phyloP scores from a whole-genome alignment of 1,140 invertebrate species.

The Ceratina japonica region DNA sequence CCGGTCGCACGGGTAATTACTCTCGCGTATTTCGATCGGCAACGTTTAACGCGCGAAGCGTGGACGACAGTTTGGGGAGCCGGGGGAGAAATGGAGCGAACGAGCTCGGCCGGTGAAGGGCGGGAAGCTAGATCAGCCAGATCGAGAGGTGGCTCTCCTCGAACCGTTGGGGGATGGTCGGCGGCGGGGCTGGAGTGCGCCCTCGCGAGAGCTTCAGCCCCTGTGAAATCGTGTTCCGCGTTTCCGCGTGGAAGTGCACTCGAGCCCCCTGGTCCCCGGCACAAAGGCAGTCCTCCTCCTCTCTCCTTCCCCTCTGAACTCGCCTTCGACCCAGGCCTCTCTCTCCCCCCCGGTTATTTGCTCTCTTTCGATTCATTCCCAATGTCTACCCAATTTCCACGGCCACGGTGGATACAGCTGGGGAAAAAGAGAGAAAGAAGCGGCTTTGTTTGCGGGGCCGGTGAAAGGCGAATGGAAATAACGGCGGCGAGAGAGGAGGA shows the following conservation, averaged over 20 bases:
- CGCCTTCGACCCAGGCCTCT: constrained; percentile 3
- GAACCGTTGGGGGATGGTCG: constrained; percentile 23
- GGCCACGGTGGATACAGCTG: constrained; percentile 13
- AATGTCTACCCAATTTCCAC: constrained; percentile 70
- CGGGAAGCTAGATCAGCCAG: constrained; percentile 38
- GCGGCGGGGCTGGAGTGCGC: constrained; percentile 33
- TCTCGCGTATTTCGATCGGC: constrained; percentile 8
- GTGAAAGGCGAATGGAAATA: constrained; percentile 64
- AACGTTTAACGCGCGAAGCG: constrained; percentile 23
- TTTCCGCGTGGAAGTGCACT: constrained; percentile 50
- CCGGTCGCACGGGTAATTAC: neutral
- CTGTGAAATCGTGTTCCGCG: constrained; percentile 56
- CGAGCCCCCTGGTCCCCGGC: constrained; percentile 31
- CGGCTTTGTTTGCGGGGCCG: constrained; percentile 56
- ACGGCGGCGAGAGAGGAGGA: constrained; percentile 20
- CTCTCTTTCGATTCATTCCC: constrained; percentile 71
- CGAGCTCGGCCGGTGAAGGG: neutral
- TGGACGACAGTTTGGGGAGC: no score
- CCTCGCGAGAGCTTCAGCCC: constrained; percentile 40
- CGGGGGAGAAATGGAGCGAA: neutral
- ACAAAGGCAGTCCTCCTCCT: constrained; percentile 56
- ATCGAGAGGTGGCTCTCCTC: constrained; percentile 51
- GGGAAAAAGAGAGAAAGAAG: constrained; percentile 23
- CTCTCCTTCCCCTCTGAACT: constrained; percentile 1
- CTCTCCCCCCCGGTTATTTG: constrained; percentile 66